Base-by-base conservation (phyloP, 2,113 vertebrate genomes). In the Chaenocephalus aceratus region DNA sequence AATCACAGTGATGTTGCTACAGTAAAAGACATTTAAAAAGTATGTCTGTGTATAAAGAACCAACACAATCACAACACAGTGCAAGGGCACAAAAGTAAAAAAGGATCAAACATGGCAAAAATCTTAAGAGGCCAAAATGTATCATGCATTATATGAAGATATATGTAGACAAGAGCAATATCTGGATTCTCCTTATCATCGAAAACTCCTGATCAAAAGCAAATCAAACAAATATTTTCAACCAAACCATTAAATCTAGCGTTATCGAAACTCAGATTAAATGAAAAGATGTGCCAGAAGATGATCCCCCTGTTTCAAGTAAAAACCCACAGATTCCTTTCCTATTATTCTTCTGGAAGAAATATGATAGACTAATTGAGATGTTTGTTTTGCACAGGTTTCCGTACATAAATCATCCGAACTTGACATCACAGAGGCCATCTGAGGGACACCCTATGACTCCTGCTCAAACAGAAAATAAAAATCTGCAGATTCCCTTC, bases 341-440 rank as follows among this genome's bases (percentile, higher is more conserved):
- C 3, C 57, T 53, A 36, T 46, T 53, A 26, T 3, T 8, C 18
- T 67, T 58, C 12, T 5, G 8, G 61, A 52, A 34, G 34, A 68
- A 69, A 41, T 3, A 30, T 21, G 71, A 53, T 3, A 60, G 12
- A 76, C 16, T 36, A 1, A 52, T 54, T 5, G 6, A 48, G 18
- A 59, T 5, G 26, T 57, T 61, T 52, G 5, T 51, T 49, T 65
- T 30, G 18, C 21, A 23, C 0, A 48, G 16, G 4, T 34, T 72
- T 69, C 1, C 0, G 48, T 12, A 8, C 6, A 62, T 72, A 59
- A 49, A 80, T 70, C 12, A 4, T 52, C 34, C 5, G 54, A 49
- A 49, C 26, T 48, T 6, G 80, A 86, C 80, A 86, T 87, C 78
- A 90, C 85, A 84, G 85, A 86, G 26, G 82, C 10, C 80, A 75